Evolutionary conservation across 2,888 invertebrate species (phyloP).

Genomic region (Nineta flava): DNA sequence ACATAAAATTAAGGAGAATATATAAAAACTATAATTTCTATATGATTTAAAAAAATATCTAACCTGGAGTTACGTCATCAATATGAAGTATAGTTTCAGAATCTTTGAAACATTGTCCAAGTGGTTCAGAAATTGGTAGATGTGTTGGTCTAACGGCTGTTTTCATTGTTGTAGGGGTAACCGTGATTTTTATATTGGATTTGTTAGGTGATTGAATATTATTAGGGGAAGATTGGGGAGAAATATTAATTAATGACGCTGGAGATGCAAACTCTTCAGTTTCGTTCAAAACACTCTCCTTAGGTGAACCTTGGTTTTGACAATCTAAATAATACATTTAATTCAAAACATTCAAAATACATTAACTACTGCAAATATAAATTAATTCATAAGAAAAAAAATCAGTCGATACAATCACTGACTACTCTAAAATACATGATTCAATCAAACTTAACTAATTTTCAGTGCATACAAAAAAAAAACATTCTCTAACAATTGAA

Average conservation of each 20-base stretch:
- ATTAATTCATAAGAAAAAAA: too few species aligned
- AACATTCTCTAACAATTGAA: too few species aligned
- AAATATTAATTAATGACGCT: neutral
- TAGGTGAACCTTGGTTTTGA: neutral
- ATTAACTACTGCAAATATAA: too few species aligned
- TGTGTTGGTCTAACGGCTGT: conserved; percentile 22
- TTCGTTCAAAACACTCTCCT: neutral
- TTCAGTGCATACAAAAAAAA: too few species aligned
- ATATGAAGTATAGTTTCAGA: conserved; percentile 6
- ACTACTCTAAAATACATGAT: too few species aligned
- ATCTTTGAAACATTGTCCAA: conserved; percentile 21
- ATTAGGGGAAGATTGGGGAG: neutral
- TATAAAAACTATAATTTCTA: too few species aligned
- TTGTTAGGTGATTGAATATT: neutral
- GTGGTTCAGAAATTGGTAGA: conserved; percentile 24
- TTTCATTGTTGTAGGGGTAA: conserved; percentile 21
- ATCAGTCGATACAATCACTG: too few species aligned
- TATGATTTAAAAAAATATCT: neutral
- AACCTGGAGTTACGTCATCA: conserved; percentile 17
- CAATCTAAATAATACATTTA: too few species aligned
- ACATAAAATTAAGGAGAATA: too few species aligned
- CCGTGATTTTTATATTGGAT: conserved; percentile 15
- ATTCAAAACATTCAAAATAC: too few species aligned
- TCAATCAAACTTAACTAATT: too few species aligned
- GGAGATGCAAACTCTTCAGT: neutral